phyloP scores from a whole-genome alignment of 2,888 invertebrate species.

The Apotomis capreana region DNA sequence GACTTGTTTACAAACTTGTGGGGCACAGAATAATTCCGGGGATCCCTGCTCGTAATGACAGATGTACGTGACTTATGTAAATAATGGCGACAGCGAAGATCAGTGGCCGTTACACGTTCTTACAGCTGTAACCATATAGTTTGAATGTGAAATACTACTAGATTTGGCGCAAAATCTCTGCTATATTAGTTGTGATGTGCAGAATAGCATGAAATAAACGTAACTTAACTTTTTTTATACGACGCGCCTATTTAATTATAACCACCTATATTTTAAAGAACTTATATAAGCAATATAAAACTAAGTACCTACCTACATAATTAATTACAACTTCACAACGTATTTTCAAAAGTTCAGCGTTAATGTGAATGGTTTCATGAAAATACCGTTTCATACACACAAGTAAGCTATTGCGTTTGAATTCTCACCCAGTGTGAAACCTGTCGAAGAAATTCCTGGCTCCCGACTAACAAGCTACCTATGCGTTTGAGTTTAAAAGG shows the following conservation, averaged over 20 bases:
- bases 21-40: slow-evolving; percentile 47
- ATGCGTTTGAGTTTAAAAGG: slow-evolving; percentile 42
- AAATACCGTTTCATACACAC: slow-evolving; percentile 21
- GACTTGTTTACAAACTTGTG: slow-evolving; percentile 41
- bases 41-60: slow-evolving; percentile 51
- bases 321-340: neutral
- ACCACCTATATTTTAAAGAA: too few species aligned
- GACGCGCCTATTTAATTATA: too few species aligned
- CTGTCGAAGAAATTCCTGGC: slow-evolving; percentile 39
- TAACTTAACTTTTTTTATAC: too few species aligned
- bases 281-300: too few species aligned
- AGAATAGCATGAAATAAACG: slow-evolving; percentile 2
- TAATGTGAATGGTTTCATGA: neutral
- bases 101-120: slow-evolving; percentile 51
- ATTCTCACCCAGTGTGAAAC: slow-evolving; percentile 33
- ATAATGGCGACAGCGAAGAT: slow-evolving; percentile 58
- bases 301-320: neutral
- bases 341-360: neutral
- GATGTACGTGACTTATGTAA: slow-evolving; percentile 61
- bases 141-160: slow-evolving; percentile 29
- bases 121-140: slow-evolving; percentile 35
- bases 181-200: slow-evolving; percentile 5
- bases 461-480: slow-evolving; percentile 40
- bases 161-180: neutral
- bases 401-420: slow-evolving; percentile 14